Conservation (phyloP, 2,888 invertebrate genomes). For the Quadroppia sp. region DNA sequence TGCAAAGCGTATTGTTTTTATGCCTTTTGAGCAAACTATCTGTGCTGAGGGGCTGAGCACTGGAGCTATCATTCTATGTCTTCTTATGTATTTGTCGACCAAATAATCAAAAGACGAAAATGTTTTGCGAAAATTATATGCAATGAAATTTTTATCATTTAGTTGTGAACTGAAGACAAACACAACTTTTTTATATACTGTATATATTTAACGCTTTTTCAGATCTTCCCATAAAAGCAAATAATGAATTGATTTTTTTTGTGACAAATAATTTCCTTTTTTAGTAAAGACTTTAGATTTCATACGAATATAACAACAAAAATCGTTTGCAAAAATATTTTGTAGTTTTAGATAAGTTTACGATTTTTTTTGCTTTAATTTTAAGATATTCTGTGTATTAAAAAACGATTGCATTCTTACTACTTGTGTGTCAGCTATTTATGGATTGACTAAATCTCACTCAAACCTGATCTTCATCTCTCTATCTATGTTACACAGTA, state of each 20-base stretch:
- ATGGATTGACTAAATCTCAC: conserved; percentile 19
- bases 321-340: background rate
- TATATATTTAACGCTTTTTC: background rate
- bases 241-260: background rate
- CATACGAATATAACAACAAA: background rate
- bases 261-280: background rate
- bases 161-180: background rate
- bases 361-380: background rate
- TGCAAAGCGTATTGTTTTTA: conserved; percentile 21
- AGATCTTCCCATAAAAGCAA: background rate
- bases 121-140: background rate
- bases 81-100: background rate
- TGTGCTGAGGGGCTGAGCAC: background rate
- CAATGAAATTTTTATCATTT: background rate
- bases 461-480: conserved; percentile 31
- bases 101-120: background rate
- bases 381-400: background rate
- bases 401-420: conserved; percentile 12
- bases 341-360: background rate
- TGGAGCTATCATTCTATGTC: background rate
- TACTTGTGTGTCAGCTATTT: conserved; percentile 31
- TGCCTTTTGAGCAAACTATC: conserved; percentile 15
- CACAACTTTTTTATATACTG: background rate
- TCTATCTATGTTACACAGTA: background rate
- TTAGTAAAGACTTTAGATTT: background rate